Base-by-base conservation (phyloP, 2,888 invertebrate species). In the Thera obeliscata region DNA sequence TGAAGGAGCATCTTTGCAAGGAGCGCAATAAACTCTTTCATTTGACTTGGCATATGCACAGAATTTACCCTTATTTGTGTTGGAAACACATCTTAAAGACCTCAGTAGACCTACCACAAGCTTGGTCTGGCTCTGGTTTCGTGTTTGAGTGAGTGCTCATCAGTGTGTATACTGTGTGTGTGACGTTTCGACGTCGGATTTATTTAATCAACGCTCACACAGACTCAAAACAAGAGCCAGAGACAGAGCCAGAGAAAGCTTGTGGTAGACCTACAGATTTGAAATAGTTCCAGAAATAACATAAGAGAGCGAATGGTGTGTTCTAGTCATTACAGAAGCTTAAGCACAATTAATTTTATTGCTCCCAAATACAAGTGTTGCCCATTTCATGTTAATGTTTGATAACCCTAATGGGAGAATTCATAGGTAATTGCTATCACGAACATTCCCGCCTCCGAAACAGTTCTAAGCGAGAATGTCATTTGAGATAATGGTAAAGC, bases 401-500 rank as follows among this genome's bases (percentile, higher is more conserved):
- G 43, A 12, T 64, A 54, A 48, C 55, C 36, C 46, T 48, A 61
- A 61, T 55, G 55, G 55, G 35, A 55, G 61, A 56, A 46, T 54
- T 57, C 55, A 54, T 60, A 57, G 36, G 33, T 69, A 66, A 66
- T 66, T 52, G 60, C 55, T 55, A 55, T 52, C 35, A 54, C 62
- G 64, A 63, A 52, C 43, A 66, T 57, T 64, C 67, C 54, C 64
- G 59, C 33, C 56, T 52, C 67, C 55, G 46, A 50, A 70, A 66
- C 73, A 68, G 68, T 71, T 63, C 67, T 63, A 75, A 75, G 70
- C 71, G 74, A 56, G 66, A 66, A 73, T 75, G 76, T 81, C 81
- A 80, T 80, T 81, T 78, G 81, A 83, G 77, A 76, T 86, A 87
- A 87, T 84, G 83, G 80, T 81, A 78, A 79, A 82, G 72, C 85